Base-by-base conservation (phyloP, 2,113 vertebrate species). In the Kryptolebias marmoratus region DNA sequence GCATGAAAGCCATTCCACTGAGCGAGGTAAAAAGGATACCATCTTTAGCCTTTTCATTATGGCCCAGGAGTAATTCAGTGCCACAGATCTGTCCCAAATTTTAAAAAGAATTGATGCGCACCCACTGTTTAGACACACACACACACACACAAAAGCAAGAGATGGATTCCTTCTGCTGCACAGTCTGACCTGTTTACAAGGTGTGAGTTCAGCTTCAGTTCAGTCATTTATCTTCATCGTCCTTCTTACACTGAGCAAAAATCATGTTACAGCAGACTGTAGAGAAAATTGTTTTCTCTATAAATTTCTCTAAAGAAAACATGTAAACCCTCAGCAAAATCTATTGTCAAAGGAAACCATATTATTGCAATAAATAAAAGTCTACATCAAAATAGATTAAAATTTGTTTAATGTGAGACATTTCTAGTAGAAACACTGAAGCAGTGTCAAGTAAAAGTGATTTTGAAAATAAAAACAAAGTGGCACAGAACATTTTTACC, bases 1-100 rank as follows among this genome's bases (percentile, higher is more conserved):
- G 89, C 87, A 68, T 91, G 87, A 93, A 86, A 90, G 81, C 86
- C 81, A 88, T 85, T 83, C 68, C 66, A 75, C 57, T 69, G 75
- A 82, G 76, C 18, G 54, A 74, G 79, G 79, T 74, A 70, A 74
- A 82, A 80, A 76, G 76, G 79, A 83, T 81, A 64, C 53, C 81
- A 80, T 84, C 81, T 80, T 61, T 53, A 75, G 60, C 61, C 61
- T 22, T 54, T 57, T 60, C 45, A 65, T 64, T 70, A 71, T 50
- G 79, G 62, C 67, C 72, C 15, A 2, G 27, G 32, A 65, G 48
- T 31, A 73, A 78, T 81, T 77, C 70, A 52, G 67, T 71, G 71
- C 49, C 70, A 66, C 55, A 70, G 55, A 70, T 66, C 59, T 45
- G 30, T 45, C 52, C 11, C 36, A 50, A 30, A 36, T 58, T 54